Base-by-base conservation (phyloP, 2,797 vertebrate genomes). In the Bovichtus diacanthus region DNA sequence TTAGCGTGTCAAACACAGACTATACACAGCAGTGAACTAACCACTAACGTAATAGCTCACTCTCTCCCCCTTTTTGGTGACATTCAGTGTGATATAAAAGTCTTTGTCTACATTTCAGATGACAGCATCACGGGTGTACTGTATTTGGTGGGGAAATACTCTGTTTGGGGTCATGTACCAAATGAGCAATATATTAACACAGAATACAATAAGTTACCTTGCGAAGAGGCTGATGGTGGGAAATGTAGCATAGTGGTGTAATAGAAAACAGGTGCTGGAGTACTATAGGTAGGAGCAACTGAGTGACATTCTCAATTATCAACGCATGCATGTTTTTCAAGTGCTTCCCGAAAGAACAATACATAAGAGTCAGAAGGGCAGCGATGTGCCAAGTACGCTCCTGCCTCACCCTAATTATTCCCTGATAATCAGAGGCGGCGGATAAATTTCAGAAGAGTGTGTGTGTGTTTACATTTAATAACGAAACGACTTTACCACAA, bases 1-100 rank as follows among this genome's bases (percentile, higher is more conserved):
- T 93, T 90, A 93, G 76, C 75, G 80, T 71, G 47, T 90, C 84
- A 86, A 83, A 83, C 61, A 47, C 77, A 74, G 54, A 59, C 39
- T 65, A 64, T 44, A 62, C 76, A 70, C 54, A 67, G 50, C 53
- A 69, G 49, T 47, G 9, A 63, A 61, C 65, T 55, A n/a, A 50
- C 39, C 21, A 41, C 56, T 12, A 55, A 65, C 27, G 61, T 23
- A 67, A 65, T 3, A 58, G 13, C 49, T 21, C 65, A 41, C 47
- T 27, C 15, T 11, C 18, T 41, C 6, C 21, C 63, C 16, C 12
- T 65, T 16, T 62, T 54, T 66, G 2, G 46, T 31, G n/a, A 55
- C 38, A 53, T 74, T 27, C 46, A 60, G 66, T 61, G 9, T 61
- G 31, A 71, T 51, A 23, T 38, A 53, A 53, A 36, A 41, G 5